Evolutionary conservation across 2,113 vertebrate species (phyloP), one percentile per base, ranked within the genome.

Genomic region (Varanus komodoensis): DNA sequence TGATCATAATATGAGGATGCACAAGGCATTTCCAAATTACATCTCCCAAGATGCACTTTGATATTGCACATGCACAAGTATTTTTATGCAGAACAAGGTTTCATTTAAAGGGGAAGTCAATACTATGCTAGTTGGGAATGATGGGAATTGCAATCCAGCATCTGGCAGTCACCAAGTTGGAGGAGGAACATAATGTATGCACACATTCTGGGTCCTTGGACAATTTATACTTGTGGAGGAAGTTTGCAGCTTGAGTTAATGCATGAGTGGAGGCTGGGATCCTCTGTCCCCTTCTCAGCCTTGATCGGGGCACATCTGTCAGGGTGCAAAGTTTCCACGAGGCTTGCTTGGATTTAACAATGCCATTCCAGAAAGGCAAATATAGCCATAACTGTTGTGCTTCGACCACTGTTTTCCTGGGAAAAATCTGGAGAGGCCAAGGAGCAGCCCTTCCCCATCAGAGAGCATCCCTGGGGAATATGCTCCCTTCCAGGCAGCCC

Each of bases 321-420:
- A 86, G 25, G 7, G 50, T 25, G 50, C 12, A 15, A 9, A 48
- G 11, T 50, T 87, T 29, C 44, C 44, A 21, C 61, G 6, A 32
- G 34, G 61, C 54, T 38, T 74, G 54, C 29, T 34, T 32, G 68
- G 14, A 57, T 75, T 29, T 88, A 48, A 78, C 50, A 84, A 69
- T 84, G 61, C 23, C 44, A 57, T 78, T 77, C 77, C 61, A 48
- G 23, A 19, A 69, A 48, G 68, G 50, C n/a, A 68, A 84, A 69
- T 73, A 68, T n/a, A 79, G 17, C 15, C 78, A 19, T 25, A 69
- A 83, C 17, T 68, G 25, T 23, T 57, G 48, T 44, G 34, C 71
- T 88, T 71, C 8, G 79, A 34, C 79, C 50, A 71, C 73, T 57
- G 34, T 88, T 88, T 79, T 25, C 75, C 32, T 88, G 82, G 52